These are phyloP conservation scores for Pomacea maculata DNA, from an alignment of 1,140 invertebrate species.

Conservation along the genomic window DNA sequence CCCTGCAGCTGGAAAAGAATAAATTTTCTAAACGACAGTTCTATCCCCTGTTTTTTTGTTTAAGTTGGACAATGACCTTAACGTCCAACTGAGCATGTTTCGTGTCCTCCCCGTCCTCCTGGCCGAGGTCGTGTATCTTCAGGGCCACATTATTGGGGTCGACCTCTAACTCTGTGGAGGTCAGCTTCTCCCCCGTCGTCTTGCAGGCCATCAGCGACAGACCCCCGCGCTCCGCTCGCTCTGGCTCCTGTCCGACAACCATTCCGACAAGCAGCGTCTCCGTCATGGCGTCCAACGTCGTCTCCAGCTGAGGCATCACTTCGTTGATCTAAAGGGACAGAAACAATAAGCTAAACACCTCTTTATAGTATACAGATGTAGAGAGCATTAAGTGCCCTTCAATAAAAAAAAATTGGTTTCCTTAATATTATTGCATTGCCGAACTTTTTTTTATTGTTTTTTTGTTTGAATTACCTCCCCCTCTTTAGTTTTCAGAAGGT, in stretches of 20 bases:
- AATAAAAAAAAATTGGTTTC: neutral
- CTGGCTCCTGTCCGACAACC: conserved; percentile 4
- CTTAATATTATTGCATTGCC: neutral
- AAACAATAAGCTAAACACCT: neutral
- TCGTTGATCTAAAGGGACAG: neutral
- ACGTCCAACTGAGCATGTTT: neutral
- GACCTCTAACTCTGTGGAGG: neutral
- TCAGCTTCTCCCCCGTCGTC: neutral
- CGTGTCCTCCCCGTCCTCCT: neutral
- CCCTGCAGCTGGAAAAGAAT: neutral
- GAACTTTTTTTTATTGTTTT: neutral
- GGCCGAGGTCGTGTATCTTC: neutral
- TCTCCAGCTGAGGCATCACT: neutral
- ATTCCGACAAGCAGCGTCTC: neutral
- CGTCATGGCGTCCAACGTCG: neutral
- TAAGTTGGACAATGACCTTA: neutral
- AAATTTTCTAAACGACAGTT: neutral
- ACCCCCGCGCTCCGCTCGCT: neutral
- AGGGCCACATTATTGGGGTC: neutral
- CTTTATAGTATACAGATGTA: neutral
- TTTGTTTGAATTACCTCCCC: neutral
- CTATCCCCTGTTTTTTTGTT: neutral
- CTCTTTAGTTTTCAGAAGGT: neutral
- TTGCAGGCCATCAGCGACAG: neutral
- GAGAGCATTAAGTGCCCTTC: neutral